A percentile compares a stretch with the other conserved stretches of the same genome.
Conservation (phyloP, 2,113 vertebrate species). For the Etheostoma spectabile region DNA sequence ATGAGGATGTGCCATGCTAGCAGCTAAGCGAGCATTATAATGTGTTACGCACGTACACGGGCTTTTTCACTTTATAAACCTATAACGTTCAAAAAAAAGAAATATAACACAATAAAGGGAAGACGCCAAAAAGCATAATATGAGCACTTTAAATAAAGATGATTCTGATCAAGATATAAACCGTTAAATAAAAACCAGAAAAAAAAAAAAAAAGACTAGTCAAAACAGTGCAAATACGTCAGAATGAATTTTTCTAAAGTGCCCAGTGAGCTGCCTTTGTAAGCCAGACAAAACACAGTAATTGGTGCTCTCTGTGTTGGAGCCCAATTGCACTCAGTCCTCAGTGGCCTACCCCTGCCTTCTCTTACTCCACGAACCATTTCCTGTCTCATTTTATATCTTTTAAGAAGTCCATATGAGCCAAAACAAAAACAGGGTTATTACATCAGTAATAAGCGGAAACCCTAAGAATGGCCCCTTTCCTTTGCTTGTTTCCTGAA, state of each 20-base stretch:
- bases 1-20: no score
- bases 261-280: conserved; percentile 39
- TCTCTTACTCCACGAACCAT: conserved; percentile 46
- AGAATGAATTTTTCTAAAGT: conserved; percentile 32
- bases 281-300: conserved; percentile 58
- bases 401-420: conserved; percentile 62
- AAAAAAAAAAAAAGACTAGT: not conserved
- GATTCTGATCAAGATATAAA: not conserved
- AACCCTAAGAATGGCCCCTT: conserved; percentile 58
- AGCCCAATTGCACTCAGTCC: conserved; percentile 64
- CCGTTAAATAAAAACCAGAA: not conserved
- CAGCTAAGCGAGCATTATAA: no score
- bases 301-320: conserved; percentile 52
- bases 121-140: no score
- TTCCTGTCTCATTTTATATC: conserved; percentile 69
- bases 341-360: conserved; percentile 54
- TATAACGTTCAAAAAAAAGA: no score
- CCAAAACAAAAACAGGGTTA: conserved; percentile 61
- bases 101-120: no score
- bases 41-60: no score
- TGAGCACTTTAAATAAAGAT: no score
- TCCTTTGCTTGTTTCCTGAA: conserved; percentile 56
- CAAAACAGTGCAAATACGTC: conserved; percentile 12
- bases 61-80: no score
- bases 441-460: conserved; percentile 63